A percentile compares a stretch with the other conserved stretches of the same genome.
These are phyloP conservation scores for Torymus tubicola DNA, from an alignment of 2,888 invertebrate species.

Conservation along the genomic window DNA sequence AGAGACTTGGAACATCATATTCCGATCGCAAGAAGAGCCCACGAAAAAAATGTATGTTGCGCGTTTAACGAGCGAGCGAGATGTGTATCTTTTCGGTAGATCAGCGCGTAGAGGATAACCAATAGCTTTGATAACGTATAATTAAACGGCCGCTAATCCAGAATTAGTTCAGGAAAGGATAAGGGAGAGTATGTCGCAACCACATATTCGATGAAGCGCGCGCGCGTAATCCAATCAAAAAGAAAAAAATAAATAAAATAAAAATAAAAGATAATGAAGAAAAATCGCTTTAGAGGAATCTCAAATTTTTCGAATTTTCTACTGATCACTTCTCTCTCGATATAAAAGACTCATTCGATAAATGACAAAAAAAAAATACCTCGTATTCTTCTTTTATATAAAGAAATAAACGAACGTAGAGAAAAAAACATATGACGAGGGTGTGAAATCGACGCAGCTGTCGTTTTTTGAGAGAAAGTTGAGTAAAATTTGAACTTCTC, in stretches of 20 bases:
- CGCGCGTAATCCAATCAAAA: constrained; percentile 50
- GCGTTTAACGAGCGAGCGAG: constrained; percentile 33
- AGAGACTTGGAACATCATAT: background rate
- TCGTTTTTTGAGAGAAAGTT: constrained; percentile 40
- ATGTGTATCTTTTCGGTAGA: constrained; percentile 64
- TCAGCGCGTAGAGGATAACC: constrained; percentile 68
- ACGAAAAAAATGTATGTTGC: background rate
- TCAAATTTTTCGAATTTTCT: constrained; percentile 54
- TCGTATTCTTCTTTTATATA: constrained; percentile 27
- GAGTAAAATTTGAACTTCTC: constrained; percentile 49
- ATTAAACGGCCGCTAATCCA: constrained; percentile 42
- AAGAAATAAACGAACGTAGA: constrained; percentile 32
- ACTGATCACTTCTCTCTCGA: constrained; percentile 16
- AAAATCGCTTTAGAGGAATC: constrained; percentile 47
- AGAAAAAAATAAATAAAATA: no score
- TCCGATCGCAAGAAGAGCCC: no score
- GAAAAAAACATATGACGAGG: constrained; percentile 1
- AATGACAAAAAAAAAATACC: background rate
- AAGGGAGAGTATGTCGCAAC: constrained; percentile 33
- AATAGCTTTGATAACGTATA: constrained; percentile 73
- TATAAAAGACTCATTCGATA: background rate
- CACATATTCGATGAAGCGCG: constrained; percentile 8
- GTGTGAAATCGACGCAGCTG: background rate
- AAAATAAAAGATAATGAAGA: no score
- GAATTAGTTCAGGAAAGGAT: constrained; percentile 20